These are phyloP conservation scores for Clavelina lepadiformis DNA, from an alignment of 23 tunicate genomes.

Conservation along the genomic window DNA sequence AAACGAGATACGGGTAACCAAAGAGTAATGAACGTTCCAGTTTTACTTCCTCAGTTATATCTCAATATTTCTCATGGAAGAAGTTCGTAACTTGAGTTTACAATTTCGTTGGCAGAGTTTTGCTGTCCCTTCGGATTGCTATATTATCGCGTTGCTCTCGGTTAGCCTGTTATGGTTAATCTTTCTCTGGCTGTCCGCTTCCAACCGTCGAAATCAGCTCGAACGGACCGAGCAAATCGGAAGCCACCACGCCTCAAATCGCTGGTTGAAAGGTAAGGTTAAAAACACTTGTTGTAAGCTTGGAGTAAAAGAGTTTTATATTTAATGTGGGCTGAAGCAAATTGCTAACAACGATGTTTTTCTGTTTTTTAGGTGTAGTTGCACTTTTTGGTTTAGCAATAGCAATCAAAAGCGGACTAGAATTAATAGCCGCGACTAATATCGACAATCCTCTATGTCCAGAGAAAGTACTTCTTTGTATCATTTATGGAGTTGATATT, in stretches of 20 bases:
- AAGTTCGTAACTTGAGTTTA: too few relatives aligned
- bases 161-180: too few relatives aligned
- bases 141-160: too few relatives aligned
- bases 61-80: too few relatives aligned
- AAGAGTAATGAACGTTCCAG: too few relatives aligned
- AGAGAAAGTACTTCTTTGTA: constrained; percentile 1
- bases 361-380: constrained; percentile 27
- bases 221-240: background rate
- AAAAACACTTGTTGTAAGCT: background rate
- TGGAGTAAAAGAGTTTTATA: background rate
- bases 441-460: constrained; percentile 12
- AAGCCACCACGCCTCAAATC: constrained; percentile 39
- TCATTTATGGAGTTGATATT: constrained; percentile 10
- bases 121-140: too few relatives aligned
- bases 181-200: too few relatives aligned
- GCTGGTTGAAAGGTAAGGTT: constrained; percentile 55
- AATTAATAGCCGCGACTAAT: constrained; percentile 15
- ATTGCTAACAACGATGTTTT: background rate
- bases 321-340: background rate
- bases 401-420: constrained; percentile 42
- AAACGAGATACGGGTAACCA: too few relatives aligned
- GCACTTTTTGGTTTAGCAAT: constrained; percentile 50
- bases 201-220: too few relatives aligned
- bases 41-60: too few relatives aligned
- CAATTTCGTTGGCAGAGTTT: too few relatives aligned